phyloP scores from a whole-genome alignment of 2,888 invertebrate genomes.

The Macrostomum cliftonense region DNA sequence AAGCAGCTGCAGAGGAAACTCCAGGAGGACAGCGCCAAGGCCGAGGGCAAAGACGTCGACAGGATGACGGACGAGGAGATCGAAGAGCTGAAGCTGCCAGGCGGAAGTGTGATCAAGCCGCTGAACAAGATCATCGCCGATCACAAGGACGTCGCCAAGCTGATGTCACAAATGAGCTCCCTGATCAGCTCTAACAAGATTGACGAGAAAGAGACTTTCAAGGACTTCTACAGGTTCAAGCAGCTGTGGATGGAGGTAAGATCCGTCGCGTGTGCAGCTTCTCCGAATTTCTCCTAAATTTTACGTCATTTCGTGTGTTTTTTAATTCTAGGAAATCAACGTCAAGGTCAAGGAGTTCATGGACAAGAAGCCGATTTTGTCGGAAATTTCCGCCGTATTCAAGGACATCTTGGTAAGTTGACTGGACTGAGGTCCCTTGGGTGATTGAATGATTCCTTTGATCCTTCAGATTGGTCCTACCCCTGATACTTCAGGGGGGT shows the following conservation, averaged over 20 bases:
- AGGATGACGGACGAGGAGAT: conserved; percentile 17
- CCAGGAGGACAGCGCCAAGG: conserved; percentile 19
- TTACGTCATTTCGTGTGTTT: neutral
- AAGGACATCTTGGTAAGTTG: conserved; percentile 32
- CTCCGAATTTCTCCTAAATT: too few species aligned
- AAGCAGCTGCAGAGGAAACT: conserved; percentile 31
- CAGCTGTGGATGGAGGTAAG: conserved; percentile 35
- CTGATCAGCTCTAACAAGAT: conserved; percentile 38
- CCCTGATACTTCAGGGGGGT: too few species aligned
- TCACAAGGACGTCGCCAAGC: conserved; percentile 74
- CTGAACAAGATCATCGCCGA: conserved; percentile 42
- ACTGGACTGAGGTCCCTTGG: neutral
- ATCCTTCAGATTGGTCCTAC: too few species aligned
- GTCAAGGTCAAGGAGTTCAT: conserved; percentile 38
- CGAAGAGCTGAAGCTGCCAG: conserved; percentile 22
- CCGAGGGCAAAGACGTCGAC: conserved; percentile 9
- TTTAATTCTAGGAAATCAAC: conserved; percentile 25
- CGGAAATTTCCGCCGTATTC: conserved; percentile 39
- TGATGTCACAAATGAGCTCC: conserved; percentile 33
- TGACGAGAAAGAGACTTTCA: conserved; percentile 62
- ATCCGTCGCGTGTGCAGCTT: too few species aligned
- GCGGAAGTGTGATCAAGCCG: conserved; percentile 26
- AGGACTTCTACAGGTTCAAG: conserved; percentile 67
- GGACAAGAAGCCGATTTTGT: conserved; percentile 35
- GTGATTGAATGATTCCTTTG: neutral